Percentiles rank a stretch among this genome's conserved stretches.
Evolutionary conservation across 2,888 invertebrate genomes (phyloP).

Genomic region (Adineta ricciae): DNA sequence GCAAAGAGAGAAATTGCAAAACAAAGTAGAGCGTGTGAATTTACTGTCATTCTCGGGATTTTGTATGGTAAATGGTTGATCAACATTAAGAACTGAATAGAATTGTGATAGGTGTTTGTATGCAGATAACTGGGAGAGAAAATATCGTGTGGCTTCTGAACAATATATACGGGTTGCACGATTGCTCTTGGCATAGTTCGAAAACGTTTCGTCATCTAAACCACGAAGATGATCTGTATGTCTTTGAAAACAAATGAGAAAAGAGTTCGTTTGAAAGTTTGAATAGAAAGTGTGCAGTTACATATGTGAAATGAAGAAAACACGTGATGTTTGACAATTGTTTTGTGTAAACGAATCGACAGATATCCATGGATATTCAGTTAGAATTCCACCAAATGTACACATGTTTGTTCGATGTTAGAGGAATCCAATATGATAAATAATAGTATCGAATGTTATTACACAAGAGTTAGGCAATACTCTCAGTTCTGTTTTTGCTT

Average conservation of each 20-base stretch:
- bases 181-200: not conserved
- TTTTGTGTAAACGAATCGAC: not conserved
- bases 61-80: conserved; percentile 17
- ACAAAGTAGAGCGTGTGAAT: not conserved
- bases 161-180: not conserved
- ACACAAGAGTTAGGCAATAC: not conserved
- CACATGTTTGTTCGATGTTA: not conserved
- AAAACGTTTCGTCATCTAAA: not conserved
- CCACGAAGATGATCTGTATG: conserved; percentile 18
- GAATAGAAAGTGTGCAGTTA: not conserved
- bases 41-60: not conserved
- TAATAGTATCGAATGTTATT: not conserved
- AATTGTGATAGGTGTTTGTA: not conserved
- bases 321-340: not conserved
- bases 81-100: not conserved
- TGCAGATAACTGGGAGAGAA: not conserved
- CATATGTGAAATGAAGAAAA: not conserved
- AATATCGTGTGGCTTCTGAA: not conserved
- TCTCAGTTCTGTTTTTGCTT: not conserved
- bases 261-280: no score
- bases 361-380: conserved; percentile 11
- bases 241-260: not conserved
- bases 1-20: not conserved
- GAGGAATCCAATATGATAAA: not conserved
- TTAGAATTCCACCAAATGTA: not conserved